Evolutionary conservation across 1,140 invertebrate species (phyloP).

Genomic region (Ctenoplectra terminalis): DNA sequence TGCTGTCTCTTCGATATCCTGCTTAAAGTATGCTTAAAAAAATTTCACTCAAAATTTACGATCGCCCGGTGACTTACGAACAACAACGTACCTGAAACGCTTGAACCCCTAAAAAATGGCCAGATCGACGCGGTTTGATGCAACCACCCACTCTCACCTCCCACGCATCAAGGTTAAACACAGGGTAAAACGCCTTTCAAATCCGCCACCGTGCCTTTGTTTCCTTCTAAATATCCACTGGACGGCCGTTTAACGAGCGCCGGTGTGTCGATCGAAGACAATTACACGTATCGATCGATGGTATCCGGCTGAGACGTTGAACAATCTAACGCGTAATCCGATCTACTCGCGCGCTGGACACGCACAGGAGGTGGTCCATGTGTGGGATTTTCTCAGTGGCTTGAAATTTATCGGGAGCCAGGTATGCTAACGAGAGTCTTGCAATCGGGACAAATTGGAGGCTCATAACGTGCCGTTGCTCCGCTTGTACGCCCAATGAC

Average conservation of each 20-base stretch:
- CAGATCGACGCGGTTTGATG: background rate
- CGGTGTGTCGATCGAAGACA: slow-evolving; percentile 13
- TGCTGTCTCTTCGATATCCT: no score
- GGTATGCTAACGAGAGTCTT: slow-evolving; percentile 28
- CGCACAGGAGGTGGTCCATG: slow-evolving; percentile 19
- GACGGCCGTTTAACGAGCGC: background rate
- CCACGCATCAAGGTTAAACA: background rate
- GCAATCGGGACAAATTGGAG: slow-evolving; percentile 49
- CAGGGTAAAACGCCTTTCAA: slow-evolving; percentile 18
- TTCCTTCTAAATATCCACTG: slow-evolving; percentile 1
- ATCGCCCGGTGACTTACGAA: no score
- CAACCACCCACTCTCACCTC: background rate
- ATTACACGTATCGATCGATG: slow-evolving; percentile 17
- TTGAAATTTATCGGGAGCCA: slow-evolving; percentile 35
- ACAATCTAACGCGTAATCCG: slow-evolving; percentile 50
- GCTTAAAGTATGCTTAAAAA: no score
- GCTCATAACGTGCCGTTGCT: slow-evolving; percentile 8
- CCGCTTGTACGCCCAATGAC: no score
- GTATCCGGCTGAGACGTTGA: slow-evolving; percentile 11
- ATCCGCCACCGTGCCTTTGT: slow-evolving; percentile 11
- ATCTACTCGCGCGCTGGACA: slow-evolving; percentile 14
- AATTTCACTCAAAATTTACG: no score
- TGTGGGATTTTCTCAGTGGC: slow-evolving; percentile 30
- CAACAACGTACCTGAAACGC: no score
- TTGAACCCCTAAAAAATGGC: no score